phyloP scores from a whole-genome alignment of 2,797 vertebrate genomes.

The Crenuchus spilurus region DNA sequence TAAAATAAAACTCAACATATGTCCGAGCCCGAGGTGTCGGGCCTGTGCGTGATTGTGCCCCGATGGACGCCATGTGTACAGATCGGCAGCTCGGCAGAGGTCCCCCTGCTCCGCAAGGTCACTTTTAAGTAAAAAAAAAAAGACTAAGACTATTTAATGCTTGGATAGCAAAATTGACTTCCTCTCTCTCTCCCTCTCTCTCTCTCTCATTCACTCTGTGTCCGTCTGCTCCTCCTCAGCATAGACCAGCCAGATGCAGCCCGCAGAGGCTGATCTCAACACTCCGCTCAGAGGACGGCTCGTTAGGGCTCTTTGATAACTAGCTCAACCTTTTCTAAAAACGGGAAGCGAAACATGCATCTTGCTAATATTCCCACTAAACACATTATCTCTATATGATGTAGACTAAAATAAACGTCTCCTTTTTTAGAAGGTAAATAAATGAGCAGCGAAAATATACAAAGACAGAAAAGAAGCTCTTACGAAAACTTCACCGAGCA shows the following conservation, averaged over 20 bases:
- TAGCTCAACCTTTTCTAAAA: constrained; percentile 17
- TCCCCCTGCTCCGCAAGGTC: constrained; percentile 92
- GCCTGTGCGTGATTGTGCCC: constrained; percentile 97
- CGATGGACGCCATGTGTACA: constrained; percentile 97
- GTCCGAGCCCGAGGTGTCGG: constrained; percentile 98
- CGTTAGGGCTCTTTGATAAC: constrained; percentile 41
- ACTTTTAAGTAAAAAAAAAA: constrained; percentile 84
- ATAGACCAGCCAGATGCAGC: constrained; percentile 28
- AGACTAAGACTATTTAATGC: constrained; percentile 86
- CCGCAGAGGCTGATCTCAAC: not conserved
- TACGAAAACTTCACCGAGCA: constrained; percentile 49
- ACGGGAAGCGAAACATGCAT: not conserved
- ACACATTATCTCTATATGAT: not conserved
- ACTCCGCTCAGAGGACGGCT: constrained; percentile 23
- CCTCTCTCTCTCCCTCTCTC: constrained; percentile 73
- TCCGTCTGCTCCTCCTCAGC: constrained; percentile 60
- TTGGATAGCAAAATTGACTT: constrained; percentile 87
- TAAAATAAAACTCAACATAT: constrained; percentile 99
- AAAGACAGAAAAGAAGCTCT: constrained; percentile 39
- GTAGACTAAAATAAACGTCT: constrained; percentile 3
- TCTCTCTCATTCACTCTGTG: constrained; percentile 68
- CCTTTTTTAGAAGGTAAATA: constrained; percentile 24
- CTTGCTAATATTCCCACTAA: not conserved
- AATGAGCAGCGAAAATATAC: not conserved
- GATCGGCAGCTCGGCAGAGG: constrained; percentile 74